These are phyloP conservation scores for Denticeps clupeoides DNA, from an alignment of 2,797 vertebrate genomes.

Conservation along the genomic window DNA sequence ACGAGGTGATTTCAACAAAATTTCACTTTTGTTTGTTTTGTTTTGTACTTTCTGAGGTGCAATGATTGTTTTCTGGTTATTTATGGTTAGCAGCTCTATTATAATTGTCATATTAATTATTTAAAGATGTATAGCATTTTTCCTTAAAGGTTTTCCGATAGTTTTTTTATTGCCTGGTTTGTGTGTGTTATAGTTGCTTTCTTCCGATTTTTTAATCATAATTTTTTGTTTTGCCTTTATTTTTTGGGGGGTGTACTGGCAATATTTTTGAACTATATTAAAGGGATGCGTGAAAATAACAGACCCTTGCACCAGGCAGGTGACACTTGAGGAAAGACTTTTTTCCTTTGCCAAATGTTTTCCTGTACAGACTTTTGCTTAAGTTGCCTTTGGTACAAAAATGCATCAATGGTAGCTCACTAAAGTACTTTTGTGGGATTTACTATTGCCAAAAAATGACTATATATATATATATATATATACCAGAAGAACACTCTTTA, in stretches of 20 bases:
- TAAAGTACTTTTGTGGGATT: constrained; percentile 50
- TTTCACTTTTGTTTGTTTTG: constrained; percentile 20
- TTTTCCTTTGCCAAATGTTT: constrained; percentile 52
- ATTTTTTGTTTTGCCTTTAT: constrained; percentile 59
- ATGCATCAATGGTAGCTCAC: constrained; percentile 53
- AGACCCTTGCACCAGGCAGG: constrained; percentile 18
- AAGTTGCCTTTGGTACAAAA: constrained; percentile 59
- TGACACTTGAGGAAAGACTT: constrained; percentile 27
- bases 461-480: constrained; percentile 30
- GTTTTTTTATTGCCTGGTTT: constrained; percentile 47
- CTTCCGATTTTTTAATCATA: constrained; percentile 36
- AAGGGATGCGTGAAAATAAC: constrained; percentile 19
- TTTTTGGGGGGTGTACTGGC: constrained; percentile 53
- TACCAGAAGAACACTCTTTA: constrained; percentile 51
- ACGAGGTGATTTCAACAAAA: constrained; percentile 29
- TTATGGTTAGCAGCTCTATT: constrained; percentile 39
- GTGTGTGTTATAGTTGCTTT: constrained; percentile 37
- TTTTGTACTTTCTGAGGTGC: constrained; percentile 43
- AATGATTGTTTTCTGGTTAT: constrained; percentile 40
- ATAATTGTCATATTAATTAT: constrained; percentile 23
- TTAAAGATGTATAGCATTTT: constrained; percentile 36
- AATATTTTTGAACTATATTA: constrained; percentile 56
- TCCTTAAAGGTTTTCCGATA: constrained; percentile 44
- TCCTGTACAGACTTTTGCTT: constrained; percentile 50
- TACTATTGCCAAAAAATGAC: constrained; percentile 62